A percentile compares a stretch with the other conserved stretches of the same genome.
Evolutionary conservation across 2,888 invertebrate genomes (phyloP).

Genomic region (Eupithecia subfuscata): DNA sequence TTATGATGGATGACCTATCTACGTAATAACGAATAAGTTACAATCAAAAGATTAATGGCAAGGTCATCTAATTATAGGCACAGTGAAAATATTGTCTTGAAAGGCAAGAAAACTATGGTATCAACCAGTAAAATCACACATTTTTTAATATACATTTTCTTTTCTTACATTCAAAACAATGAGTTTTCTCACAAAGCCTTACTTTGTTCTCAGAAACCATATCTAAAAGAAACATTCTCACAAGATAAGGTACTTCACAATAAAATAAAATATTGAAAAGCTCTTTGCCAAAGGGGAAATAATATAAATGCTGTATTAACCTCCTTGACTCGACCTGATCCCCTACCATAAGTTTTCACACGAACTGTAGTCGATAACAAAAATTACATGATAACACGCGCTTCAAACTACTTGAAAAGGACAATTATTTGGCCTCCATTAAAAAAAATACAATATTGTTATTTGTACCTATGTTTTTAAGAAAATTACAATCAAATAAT

Average conservation of each 20-base stretch:
- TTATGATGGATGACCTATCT: too few species aligned
- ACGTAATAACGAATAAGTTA: too few species aligned
- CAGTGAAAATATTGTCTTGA: background rate
- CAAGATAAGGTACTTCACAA: constrained; percentile 27
- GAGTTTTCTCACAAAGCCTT: background rate
- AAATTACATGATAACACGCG: background rate
- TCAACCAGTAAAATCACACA: background rate
- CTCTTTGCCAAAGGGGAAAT: constrained; percentile 48
- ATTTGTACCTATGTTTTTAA: background rate
- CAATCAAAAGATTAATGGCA: background rate
- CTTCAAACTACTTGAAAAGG: background rate
- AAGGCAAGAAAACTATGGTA: background rate
- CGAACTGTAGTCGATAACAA: background rate
- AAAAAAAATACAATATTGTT: too few species aligned
- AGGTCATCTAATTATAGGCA: too few species aligned
- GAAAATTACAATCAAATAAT: too few species aligned
- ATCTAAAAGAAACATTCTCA: constrained; percentile 25
- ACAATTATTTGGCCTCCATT: background rate
- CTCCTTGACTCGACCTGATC: constrained; percentile 54
- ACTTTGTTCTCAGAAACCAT: constrained; percentile 14
- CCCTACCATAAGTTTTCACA: constrained; percentile 56
- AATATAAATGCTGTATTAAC: constrained; percentile 52
- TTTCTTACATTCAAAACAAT: constrained; percentile 4
- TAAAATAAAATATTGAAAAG: constrained; percentile 47
- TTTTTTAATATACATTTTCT: background rate